Evolutionary conservation across 2,888 invertebrate genomes (phyloP).

Genomic region (Tricholauxania praeusta): DNA sequence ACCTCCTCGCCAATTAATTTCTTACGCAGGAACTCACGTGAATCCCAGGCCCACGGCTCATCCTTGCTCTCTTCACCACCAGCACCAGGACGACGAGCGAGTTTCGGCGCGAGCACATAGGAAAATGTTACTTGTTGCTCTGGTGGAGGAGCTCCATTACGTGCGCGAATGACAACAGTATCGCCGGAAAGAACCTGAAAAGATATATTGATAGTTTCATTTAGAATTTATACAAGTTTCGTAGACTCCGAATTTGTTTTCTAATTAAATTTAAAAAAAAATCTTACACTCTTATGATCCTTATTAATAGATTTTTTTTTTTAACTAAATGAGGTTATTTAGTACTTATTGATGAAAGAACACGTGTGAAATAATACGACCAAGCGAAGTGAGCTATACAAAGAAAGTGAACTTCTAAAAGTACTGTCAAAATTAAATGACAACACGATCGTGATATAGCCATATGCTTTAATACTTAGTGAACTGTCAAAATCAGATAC

Average conservation of each 20-base stretch:
- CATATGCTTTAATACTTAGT: background rate
- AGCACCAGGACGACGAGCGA: constrained; percentile 80
- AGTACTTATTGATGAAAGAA: constrained; percentile 17
- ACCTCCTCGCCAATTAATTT: constrained; percentile 93
- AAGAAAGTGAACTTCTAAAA: too few species aligned
- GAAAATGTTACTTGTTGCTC: constrained; percentile 93
- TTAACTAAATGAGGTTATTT: constrained; percentile 27
- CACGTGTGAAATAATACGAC: constrained; percentile 21
- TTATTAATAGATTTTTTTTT: constrained; percentile 21
- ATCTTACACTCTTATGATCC: constrained; percentile 1
- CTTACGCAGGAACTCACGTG: constrained; percentile 93
- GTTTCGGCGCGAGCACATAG: constrained; percentile 91
- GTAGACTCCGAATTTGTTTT: background rate
- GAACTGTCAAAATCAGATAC: background rate
- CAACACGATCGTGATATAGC: background rate
- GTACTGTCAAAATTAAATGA: too few species aligned
- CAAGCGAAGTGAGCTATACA: constrained; percentile 3
- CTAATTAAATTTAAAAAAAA: background rate
- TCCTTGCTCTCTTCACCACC: constrained; percentile 79
- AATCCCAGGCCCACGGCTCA: constrained; percentile 98
- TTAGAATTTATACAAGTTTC: background rate
- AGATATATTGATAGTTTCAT: constrained; percentile 3
- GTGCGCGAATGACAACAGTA: constrained; percentile 90
- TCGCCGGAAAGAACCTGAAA: constrained; percentile 95
- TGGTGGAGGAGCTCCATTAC: constrained; percentile 87